Evolutionary conservation across 2,113 vertebrate species (phyloP), one percentile per base, ranked within the genome.

Genomic region (Nycticryphes semicollaris): DNA sequence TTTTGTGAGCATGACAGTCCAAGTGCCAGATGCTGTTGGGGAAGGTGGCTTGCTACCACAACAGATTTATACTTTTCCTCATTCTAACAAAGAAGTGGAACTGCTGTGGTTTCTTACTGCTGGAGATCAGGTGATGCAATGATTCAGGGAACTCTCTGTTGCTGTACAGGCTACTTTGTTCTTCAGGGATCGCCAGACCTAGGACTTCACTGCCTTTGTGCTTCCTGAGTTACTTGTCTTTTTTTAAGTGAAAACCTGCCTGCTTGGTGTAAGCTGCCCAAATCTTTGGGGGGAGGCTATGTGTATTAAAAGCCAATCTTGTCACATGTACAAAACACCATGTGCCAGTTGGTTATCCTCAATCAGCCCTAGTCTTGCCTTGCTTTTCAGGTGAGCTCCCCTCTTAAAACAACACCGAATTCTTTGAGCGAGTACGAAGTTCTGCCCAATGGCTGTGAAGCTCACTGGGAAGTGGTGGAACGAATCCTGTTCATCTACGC

Each of bases 381-480:
- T 66, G 56, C 63, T n/a, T 69, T 57, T 39, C 95, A 99, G 99
- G 99, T 99, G 96, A 99, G 99, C 92, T 99, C 99, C 60, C 99
- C 99, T 3, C 98, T 98, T 13, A 99, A 99, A 95, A 94, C 96
- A 0, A 60, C 98, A 14, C 86, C 99, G 2, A 98, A 98, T 43
- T 98, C 99, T 7, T 97, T 99, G 37, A 99, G 98, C 0, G 99
- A 99, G 69, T 99, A 99, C 0, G 98, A 99, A 75, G 98, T 99
- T 72, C 97, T 99, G 78, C 99, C 99, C 90, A 99, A 97, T 0
- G 99, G 99, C 87, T 99, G 98, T 0, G 99, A 99, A 84, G 99
- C 99, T 18, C 99, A 99, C 97, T 99, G 99, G 99, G 99, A 99
- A 80, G 99, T 99, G 95, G 99, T 99, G 86, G 99, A 99, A 95